Conservation (phyloP, 2,113 vertebrate species). For the Hippopotamus amphibius region DNA sequence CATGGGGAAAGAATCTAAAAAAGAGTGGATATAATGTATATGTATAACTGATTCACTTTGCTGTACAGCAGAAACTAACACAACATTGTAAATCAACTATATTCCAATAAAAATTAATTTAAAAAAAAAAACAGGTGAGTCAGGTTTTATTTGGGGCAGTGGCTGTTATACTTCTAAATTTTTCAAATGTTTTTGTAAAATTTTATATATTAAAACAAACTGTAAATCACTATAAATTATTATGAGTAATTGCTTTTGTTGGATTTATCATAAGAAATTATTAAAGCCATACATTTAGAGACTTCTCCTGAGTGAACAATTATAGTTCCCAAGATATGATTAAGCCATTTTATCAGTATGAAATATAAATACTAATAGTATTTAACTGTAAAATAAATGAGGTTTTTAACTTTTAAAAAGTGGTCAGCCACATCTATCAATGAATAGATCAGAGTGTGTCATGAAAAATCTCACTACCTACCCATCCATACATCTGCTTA, state of each 20-base stretch:
- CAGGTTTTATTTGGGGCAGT: not conserved
- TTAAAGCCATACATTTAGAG: not conserved
- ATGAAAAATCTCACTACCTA: not conserved
- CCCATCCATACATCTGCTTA: not conserved
- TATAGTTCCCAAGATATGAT: not conserved
- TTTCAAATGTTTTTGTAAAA: not conserved
- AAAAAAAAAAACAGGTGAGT: not conserved
- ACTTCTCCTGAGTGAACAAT: not conserved
- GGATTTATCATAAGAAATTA: not conserved
- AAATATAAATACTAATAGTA: conserved; percentile 15
- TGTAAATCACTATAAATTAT: not conserved
- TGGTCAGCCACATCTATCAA: not conserved
- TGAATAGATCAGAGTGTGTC: not conserved
- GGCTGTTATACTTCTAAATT: not conserved
- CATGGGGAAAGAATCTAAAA: too few species aligned
- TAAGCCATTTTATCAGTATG: not conserved
- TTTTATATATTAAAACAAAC: not conserved
- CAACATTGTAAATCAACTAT: too few species aligned
- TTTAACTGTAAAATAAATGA: not conserved
- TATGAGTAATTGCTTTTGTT: not conserved
- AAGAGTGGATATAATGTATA: too few species aligned
- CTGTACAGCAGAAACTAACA: too few species aligned
- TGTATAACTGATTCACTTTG: too few species aligned
- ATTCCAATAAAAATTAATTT: too few species aligned
- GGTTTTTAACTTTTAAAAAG: not conserved